Evolutionary conservation across 2,797 vertebrate genomes (phyloP).

Genomic region (Pangasius djambal): DNA sequence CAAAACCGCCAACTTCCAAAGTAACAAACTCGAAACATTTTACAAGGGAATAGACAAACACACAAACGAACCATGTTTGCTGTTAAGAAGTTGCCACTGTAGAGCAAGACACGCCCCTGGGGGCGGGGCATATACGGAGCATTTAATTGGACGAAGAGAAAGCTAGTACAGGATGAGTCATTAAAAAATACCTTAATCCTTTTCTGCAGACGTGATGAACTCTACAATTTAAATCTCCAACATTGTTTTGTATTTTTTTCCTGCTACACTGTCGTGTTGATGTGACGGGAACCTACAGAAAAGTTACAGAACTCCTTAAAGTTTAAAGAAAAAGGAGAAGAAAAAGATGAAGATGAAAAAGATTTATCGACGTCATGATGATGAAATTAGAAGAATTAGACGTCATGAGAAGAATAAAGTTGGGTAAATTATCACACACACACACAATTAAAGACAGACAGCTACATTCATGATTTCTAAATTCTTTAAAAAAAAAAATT

Average conservation of each 20-base stretch:
- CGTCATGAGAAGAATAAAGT: background rate
- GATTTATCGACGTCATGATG: background rate
- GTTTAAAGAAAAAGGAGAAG: background rate
- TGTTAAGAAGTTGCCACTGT: background rate
- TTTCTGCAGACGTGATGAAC: background rate
- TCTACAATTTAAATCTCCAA: too few species aligned
- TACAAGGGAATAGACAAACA: background rate
- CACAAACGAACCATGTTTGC: background rate
- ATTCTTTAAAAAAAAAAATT: background rate
- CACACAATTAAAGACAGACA: background rate
- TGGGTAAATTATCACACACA: background rate
- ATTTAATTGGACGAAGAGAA: background rate
- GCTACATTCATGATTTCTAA: background rate
- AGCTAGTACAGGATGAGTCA: background rate
- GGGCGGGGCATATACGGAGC: background rate
- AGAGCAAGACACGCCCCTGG: background rate
- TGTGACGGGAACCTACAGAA: too few species aligned
- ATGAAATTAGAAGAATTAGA: too few species aligned
- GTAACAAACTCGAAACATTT: background rate
- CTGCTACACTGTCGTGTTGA: background rate
- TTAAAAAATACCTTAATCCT: background rate
- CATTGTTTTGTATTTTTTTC: background rate
- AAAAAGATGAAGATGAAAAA: too few species aligned
- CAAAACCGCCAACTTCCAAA: background rate
- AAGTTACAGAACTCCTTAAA: too few species aligned